Evolutionary conservation across 2,113 vertebrate genomes (phyloP).

Genomic region (Chauna torquata): DNA sequence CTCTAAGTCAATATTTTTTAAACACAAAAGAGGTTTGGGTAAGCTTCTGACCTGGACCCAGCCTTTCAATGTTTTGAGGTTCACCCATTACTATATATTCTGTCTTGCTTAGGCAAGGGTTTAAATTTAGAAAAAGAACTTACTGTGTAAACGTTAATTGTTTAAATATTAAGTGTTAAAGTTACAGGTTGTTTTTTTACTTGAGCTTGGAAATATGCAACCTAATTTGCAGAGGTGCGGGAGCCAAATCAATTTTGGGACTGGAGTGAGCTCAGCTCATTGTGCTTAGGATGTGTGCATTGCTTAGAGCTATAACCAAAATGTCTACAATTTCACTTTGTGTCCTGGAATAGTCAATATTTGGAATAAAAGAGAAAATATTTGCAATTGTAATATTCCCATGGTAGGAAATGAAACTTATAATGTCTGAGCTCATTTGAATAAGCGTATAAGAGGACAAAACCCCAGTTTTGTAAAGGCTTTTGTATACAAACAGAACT

Average conservation of each 20-base stretch:
- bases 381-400: conserved; percentile 34
- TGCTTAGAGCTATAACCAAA: conserved; percentile 22
- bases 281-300: background rate
- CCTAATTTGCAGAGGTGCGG: conserved; percentile 27
- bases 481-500: conserved; percentile 26
- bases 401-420: background rate
- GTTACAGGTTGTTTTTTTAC: background rate
- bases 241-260: conserved; percentile 48
- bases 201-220: conserved; percentile 31
- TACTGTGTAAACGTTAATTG: conserved; percentile 12
- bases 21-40: conserved; percentile 19
- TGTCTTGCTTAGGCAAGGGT: background rate
- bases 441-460: conserved; percentile 10
- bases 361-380: conserved; percentile 38
- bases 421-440: conserved; percentile 23
- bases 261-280: conserved; percentile 10
- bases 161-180: conserved; percentile 48
- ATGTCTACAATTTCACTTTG: conserved; percentile 1
- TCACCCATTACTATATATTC: conserved; percentile 54
- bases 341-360: conserved; percentile 27
- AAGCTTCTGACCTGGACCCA: conserved; percentile 33
- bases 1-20: conserved; percentile 22
- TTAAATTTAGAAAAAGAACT: conserved; percentile 28
- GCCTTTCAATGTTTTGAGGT: conserved; percentile 62
- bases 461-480: background rate